Evolutionary conservation across 2,113 vertebrate species (phyloP), one percentile per base, ranked within the genome.

Genomic region (Beaufortia kweichowensis): DNA sequence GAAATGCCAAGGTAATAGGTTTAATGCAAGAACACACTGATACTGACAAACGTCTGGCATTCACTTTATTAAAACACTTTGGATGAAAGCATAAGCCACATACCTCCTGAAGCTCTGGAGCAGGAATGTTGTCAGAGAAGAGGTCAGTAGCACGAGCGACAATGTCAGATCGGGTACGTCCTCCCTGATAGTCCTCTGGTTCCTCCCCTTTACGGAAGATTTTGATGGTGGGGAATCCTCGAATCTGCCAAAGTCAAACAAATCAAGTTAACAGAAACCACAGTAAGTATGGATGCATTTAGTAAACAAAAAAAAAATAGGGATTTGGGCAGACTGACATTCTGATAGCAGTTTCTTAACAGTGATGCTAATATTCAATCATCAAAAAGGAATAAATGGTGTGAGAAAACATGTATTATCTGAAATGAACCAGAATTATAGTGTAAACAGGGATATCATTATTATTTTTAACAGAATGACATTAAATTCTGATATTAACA

Each of bases 161-260:
- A 1, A 99, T 95, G 86, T 98, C 95, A 0, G 93, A 88, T 28
- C 92, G 92, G 3, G 95, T 90, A 82, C 95, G 93, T 0, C 96
- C 96, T 48, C 96, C 97, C 11, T 96, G 94, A 68, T 95, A 99
- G 86, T 98, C 96, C 83, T 93, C 90, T 0, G 95, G 95, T 39
- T 96, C 91, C 79, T 98, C 95, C 35, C 96, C 96, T 88, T 96
- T 98, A 82, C 94, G 95, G 89, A 99, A 99, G 67, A 99, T 89
- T 89, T 99, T 98, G 86, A 99, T 98, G 41, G 95, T 96, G 76
- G 97, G 97, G 84, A 98, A 98, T 67, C 96, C 96, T 74, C 93
- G 91, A 79, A 99, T 91, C 97, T 99, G 84, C 9, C 35, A 48
- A 46, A 48, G 43, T 4, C 48, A 46, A 46, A 46, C 12, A 43